These are phyloP conservation scores for Saimiri boliviensis DNA, from an alignment of 2,113 vertebrate genomes.

Conservation along the genomic window DNA sequence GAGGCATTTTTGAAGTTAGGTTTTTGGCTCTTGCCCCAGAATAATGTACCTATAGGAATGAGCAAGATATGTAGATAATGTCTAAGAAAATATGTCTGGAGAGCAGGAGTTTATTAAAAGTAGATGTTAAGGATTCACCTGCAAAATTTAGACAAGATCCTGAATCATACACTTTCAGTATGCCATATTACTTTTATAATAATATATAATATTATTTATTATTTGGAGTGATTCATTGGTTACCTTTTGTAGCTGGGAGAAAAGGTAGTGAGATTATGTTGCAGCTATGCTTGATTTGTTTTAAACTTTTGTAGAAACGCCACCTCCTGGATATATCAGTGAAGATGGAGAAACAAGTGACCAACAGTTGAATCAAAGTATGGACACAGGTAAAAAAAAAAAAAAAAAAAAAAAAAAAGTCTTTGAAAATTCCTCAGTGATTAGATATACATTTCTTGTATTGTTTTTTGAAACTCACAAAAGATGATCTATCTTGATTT, in stretches of 20 bases:
- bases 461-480: slow-evolving; percentile 8
- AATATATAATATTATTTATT: not conserved
- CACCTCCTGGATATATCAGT: slow-evolving; percentile 98
- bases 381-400: slow-evolving; percentile 93
- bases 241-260: slow-evolving; percentile 29
- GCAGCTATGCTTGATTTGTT: not conserved
- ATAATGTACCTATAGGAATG: slow-evolving; percentile 37
- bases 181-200: not conserved
- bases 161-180: not conserved
- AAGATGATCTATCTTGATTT: not conserved
- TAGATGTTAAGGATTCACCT: slow-evolving; percentile 32
- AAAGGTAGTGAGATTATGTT: slow-evolving; percentile 11
- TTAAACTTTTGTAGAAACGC: slow-evolving; percentile 90
- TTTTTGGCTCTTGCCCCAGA: slow-evolving; percentile 55
- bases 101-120: slow-evolving; percentile 20
- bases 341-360: slow-evolving; percentile 99
- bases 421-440: not conserved
- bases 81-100: slow-evolving; percentile 20
- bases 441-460: not conserved
- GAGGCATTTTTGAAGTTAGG: slow-evolving; percentile 49
- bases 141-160: slow-evolving; percentile 1
- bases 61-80: slow-evolving; percentile 56
- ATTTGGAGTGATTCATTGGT: slow-evolving; percentile 15
- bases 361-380: slow-evolving; percentile 99
- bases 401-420: slow-evolving; percentile 56